Conservation (phyloP, 2,113 vertebrate species). For the Emydura subglobosa region DNA sequence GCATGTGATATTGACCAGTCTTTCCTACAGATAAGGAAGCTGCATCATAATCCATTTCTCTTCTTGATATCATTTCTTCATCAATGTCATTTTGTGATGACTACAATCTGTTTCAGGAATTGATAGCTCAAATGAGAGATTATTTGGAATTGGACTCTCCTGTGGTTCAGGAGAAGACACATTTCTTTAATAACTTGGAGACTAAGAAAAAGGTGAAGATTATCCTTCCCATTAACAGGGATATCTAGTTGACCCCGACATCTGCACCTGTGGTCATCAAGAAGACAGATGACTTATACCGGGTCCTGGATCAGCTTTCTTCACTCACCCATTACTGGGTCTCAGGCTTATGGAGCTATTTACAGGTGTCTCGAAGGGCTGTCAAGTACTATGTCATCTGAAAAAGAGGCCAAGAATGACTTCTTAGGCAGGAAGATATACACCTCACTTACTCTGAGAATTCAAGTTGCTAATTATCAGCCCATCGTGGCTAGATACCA, state of each 20-base stretch:
- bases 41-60: slow-evolving; percentile 3
- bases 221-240: slow-evolving; percentile 21
- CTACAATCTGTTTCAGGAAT: slow-evolving; percentile 29
- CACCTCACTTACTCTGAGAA: not conserved
- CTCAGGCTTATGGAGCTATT: not conserved
- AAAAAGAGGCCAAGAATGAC: not conserved
- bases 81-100: slow-evolving; percentile 31
- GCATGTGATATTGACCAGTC: not conserved
- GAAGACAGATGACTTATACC: not conserved
- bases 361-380: not conserved
- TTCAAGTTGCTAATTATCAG: not conserved
- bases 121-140: slow-evolving; percentile 32
- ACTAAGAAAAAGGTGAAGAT: not conserved
- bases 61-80: slow-evolving; percentile 18
- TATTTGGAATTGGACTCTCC: slow-evolving; percentile 7
- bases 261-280: not conserved
- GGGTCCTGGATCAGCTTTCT: not conserved
- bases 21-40: not conserved
- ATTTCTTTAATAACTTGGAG: not conserved
- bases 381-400: not conserved
- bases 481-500: not conserved
- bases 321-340: not conserved
- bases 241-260: not conserved
- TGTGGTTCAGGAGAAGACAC: slow-evolving; percentile 4
- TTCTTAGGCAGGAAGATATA: not conserved